phyloP scores from a whole-genome alignment of 2,888 invertebrate genomes.

The Tortricodes alternella region DNA sequence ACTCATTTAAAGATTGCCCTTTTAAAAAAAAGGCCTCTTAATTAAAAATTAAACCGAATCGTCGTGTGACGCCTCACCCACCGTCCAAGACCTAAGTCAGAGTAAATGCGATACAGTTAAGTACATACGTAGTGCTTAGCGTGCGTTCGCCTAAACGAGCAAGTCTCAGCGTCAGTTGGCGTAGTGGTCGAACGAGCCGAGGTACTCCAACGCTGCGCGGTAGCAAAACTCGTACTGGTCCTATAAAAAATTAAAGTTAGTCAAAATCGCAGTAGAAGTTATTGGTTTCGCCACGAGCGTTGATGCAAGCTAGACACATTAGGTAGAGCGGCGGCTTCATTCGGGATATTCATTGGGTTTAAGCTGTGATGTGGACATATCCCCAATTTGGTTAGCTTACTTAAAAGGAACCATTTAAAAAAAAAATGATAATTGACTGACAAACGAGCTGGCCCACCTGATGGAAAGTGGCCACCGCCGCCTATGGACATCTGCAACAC shows the following conservation, averaged over 20 bases:
- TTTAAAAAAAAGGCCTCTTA: background rate
- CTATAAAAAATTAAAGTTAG: constrained; percentile 70
- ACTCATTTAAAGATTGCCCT: background rate
- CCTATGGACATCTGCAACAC: too few relatives aligned
- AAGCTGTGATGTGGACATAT: too few relatives aligned
- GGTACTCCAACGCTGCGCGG: constrained; percentile 98
- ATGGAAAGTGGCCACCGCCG: too few relatives aligned
- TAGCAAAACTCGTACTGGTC: constrained; percentile 99
- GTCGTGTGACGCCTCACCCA: constrained; percentile 2
- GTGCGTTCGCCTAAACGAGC: constrained; percentile 62
- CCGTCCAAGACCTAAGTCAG: constrained; percentile 11
- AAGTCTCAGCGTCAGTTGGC: constrained; percentile 88
- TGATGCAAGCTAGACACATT: too few relatives aligned
- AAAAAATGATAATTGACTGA: too few relatives aligned
- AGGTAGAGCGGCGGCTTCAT: too few relatives aligned
- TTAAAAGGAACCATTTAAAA: too few relatives aligned
- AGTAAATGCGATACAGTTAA: constrained; percentile 43
- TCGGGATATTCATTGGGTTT: too few relatives aligned
- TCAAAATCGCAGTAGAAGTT: constrained; percentile 30
- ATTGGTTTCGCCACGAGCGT: too few relatives aligned
- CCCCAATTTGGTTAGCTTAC: too few relatives aligned
- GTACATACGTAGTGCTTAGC: constrained; percentile 50
- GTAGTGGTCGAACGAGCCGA: constrained; percentile 98
- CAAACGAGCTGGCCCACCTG: too few relatives aligned
- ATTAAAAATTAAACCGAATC: too few relatives aligned